A percentile compares a stretch with the other conserved stretches of the same genome.
phyloP scores from a whole-genome alignment of 64 coral and sea anemone genomes.

The Acropora tenuis region DNA sequence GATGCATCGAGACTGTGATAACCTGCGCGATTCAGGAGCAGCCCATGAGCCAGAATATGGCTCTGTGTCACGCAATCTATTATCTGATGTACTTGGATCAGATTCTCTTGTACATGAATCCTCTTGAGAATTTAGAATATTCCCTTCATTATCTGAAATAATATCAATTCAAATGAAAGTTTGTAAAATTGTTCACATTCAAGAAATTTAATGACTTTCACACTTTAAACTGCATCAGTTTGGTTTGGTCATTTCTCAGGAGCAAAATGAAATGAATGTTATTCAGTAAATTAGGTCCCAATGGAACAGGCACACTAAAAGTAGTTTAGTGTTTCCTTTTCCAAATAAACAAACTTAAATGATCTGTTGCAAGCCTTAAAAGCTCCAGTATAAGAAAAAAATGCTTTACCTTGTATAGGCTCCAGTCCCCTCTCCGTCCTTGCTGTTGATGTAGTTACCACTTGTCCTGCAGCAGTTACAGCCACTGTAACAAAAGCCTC shows the following conservation, averaged over 20 bases:
- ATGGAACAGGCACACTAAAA: too few species aligned
- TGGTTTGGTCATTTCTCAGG: too few species aligned
- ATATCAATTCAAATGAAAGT: not conserved
- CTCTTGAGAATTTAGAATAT: not conserved
- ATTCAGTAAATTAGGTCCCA: too few species aligned
- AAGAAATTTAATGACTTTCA: too few species aligned
- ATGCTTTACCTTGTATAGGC: slow-evolving; percentile 17
- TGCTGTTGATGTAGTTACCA: slow-evolving; percentile 66
- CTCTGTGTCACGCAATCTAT: slow-evolving; percentile 13
- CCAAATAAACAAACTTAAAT: too few species aligned
- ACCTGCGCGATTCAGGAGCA: not conserved
- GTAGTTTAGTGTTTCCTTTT: too few species aligned
- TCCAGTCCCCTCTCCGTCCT: slow-evolving; percentile 48
- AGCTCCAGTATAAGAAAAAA: not conserved
- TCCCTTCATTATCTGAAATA: slow-evolving; percentile 48
- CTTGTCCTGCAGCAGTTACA: slow-evolving; percentile 68
- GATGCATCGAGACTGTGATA: slow-evolving; percentile 64
- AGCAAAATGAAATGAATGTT: too few species aligned
- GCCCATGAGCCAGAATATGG: not conserved
- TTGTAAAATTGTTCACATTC: too few species aligned
- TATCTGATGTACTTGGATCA: slow-evolving; percentile 7
- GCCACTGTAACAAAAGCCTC: slow-evolving; percentile 94
- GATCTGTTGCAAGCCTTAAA: too few species aligned
- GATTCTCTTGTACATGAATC: not conserved
- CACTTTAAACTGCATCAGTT: too few species aligned